A percentile compares a stretch with the other conserved stretches of the same genome.
Conservation (phyloP, 2,888 invertebrate species). For the Melangyna quadrimaculata region DNA sequence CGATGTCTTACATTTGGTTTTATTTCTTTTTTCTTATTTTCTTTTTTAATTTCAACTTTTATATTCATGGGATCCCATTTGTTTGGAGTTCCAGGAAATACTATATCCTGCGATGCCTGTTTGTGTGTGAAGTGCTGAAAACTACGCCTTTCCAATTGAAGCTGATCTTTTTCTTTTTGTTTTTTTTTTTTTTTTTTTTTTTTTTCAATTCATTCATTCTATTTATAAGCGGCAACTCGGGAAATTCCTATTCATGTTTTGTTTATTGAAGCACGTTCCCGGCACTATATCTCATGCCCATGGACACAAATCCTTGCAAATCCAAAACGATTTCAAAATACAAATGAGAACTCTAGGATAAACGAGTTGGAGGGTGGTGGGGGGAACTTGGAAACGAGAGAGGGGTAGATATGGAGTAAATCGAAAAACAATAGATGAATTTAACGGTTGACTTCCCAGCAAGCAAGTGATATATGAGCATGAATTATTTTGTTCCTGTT, state of each 20-base stretch:
- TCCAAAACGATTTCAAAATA: slow-evolving; percentile 59
- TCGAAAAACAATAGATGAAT: slow-evolving; percentile 61
- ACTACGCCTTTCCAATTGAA: slow-evolving; percentile 14
- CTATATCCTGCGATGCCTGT: background rate
- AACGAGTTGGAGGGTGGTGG: background rate
- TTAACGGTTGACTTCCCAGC: slow-evolving; percentile 64
- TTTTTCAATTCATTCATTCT: slow-evolving; percentile 12
- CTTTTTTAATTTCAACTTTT: slow-evolving; percentile 17
- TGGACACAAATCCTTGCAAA: slow-evolving; percentile 62
- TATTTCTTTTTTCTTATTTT: slow-evolving; percentile 13
- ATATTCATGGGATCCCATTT: slow-evolving; percentile 40
- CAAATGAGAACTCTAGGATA: slow-evolving; percentile 25
- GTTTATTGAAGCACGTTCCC: slow-evolving; percentile 55
- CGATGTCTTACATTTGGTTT: slow-evolving; percentile 17
- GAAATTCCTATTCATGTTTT: slow-evolving; percentile 50
- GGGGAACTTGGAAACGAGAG: too few relatives aligned
- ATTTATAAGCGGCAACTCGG: slow-evolving; percentile 32
- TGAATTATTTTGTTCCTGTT: background rate
- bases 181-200: background rate
- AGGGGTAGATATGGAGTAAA: background rate
- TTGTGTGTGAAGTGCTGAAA: background rate
- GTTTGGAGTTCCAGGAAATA: background rate
- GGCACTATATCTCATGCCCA: slow-evolving; percentile 48
- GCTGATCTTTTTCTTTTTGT: background rate
- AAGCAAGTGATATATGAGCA: slow-evolving; percentile 56